Conservation (phyloP, 2,797 vertebrate genomes). For the Acanthornis magna region DNA sequence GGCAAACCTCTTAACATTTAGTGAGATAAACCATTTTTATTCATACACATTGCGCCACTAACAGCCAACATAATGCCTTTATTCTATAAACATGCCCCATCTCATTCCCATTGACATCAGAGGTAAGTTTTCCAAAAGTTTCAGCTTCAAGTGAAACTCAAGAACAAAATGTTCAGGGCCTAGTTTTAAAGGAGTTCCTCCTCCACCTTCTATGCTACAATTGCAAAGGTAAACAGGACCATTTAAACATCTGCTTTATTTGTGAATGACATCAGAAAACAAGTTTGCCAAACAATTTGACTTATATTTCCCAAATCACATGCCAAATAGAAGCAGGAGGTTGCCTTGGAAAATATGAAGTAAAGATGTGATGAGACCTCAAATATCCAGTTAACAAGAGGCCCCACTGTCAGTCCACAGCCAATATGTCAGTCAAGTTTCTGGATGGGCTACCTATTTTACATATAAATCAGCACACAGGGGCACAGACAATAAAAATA, state of each 20-base stretch:
- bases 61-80: background rate
- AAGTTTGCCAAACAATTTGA: background rate
- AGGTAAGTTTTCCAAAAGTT: background rate
- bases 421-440: background rate
- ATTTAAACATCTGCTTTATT: slow-evolving; percentile 9
- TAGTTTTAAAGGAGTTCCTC: background rate
- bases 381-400: background rate
- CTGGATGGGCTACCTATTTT: background rate
- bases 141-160: background rate
- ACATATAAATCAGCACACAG: background rate
- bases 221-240: background rate
- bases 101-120: background rate
- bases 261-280: background rate
- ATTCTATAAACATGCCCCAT: background rate
- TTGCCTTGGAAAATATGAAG: background rate
- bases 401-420: background rate
- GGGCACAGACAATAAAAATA: background rate
- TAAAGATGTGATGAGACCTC: background rate
- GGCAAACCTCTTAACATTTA: slow-evolving; percentile 15
- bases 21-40: slow-evolving; percentile 22
- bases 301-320: background rate
- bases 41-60: background rate
- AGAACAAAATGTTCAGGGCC: background rate
- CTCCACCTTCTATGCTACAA: background rate
- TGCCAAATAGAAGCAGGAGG: background rate